Evolutionary conservation across 2,113 vertebrate species (phyloP), one percentile per base, ranked within the genome.

Genomic region (Sciurus niger): DNA sequence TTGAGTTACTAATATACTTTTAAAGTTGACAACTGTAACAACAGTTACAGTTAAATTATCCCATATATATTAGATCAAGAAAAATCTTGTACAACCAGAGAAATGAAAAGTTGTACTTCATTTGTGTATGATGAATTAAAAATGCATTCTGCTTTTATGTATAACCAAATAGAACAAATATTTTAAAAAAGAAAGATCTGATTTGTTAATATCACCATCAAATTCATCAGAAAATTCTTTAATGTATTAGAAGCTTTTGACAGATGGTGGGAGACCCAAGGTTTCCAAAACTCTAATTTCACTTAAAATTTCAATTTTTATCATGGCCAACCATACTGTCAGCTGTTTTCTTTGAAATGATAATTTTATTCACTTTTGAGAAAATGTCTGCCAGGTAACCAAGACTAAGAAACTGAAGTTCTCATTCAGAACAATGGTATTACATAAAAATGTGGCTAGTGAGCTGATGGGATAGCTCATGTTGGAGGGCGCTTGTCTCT

Each of bases 281-380:
- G 48, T 95, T 84, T 91, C 72, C 28, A 63, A 91, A 77, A 84
- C 58, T 93, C 20, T 84, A 7, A 51, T 90, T 63, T 60, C 58
- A 93, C 30, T 25, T 58, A 24, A 58, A 58, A 58, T 70, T 79
- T 91, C 74, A 4, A 74, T 28, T 83, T 82, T 83, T 82, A 67
- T 83, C 18, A 43, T 3, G 30, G 48, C 18, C 22, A 73, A 30
- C 20, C 70, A 25, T 28, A 65, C 43, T 43, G 43, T 63, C 40
- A 76, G 11, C 28, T 93, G 20, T 70, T 74, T 88, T 79, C 25
- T 67, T 85, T 68, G 32, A 84, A 53, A 40, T 53, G 48, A 1
- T 7, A 76, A 68, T 90, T 92, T 74, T 34, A 74, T 79, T 77
- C 14, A 68, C 43, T 40, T 96, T 94, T 18, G 70, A 87, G 70